Evolutionary conservation across 2,113 vertebrate genomes (phyloP).

Genomic region (Leptosomus discolor): DNA sequence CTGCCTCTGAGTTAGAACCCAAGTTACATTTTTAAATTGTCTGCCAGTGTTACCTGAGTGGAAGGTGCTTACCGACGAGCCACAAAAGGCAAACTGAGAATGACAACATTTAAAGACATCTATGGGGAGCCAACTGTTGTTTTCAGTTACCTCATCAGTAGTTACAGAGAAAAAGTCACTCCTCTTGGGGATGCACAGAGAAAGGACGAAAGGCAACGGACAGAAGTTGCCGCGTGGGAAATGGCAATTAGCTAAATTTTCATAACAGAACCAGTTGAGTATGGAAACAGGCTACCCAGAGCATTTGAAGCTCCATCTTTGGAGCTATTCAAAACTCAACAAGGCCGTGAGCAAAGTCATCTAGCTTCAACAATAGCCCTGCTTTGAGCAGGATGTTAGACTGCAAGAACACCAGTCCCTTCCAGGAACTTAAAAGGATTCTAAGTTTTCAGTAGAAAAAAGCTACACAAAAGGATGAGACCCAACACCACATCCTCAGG

Average conservation of each 20-base stretch:
- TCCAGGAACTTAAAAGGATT: not conserved
- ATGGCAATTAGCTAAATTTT: not conserved
- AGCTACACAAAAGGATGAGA: not conserved
- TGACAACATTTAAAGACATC: not conserved
- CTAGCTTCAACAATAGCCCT: not conserved
- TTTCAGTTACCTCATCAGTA: not conserved
- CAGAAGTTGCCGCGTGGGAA: not conserved
- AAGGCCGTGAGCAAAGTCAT: not conserved
- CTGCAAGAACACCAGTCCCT: not conserved
- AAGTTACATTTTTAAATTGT: not conserved
- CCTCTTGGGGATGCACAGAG: not conserved
- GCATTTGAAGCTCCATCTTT: not conserved
- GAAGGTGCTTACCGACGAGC: not conserved
- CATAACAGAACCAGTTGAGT: not conserved
- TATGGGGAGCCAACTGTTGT: not conserved
- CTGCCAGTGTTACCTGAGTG: not conserved
- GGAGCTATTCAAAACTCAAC: not conserved
- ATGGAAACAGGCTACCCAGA: not conserved
- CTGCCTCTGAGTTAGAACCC: not conserved
- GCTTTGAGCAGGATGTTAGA: not conserved
- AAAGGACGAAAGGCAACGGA: not conserved
- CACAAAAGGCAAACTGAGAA: not conserved
- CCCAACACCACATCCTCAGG: not conserved
- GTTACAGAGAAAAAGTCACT: not conserved
- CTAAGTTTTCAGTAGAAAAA: not conserved